These are phyloP conservation scores for Sceliomorpha sp. DNA, from an alignment of 2,888 invertebrate genomes.

Conservation along the genomic window DNA sequence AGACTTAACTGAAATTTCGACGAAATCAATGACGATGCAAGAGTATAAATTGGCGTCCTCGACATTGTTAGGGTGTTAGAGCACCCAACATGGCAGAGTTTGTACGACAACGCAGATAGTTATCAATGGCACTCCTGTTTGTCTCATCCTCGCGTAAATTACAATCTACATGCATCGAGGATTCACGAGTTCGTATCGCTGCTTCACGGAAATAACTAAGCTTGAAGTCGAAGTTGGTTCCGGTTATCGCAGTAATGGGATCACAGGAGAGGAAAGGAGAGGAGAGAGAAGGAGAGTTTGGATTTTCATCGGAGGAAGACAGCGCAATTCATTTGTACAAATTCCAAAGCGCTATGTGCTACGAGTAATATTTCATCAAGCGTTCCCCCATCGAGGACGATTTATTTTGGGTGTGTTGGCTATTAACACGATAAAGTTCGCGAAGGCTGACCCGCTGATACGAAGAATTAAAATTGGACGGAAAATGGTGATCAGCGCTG, in stretches of 20 bases:
- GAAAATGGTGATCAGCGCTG: too few relatives aligned
- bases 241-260: slow-evolving; percentile 54
- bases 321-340: slow-evolving; percentile 23
- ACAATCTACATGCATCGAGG: slow-evolving; percentile 51
- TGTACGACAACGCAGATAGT: slow-evolving; percentile 36
- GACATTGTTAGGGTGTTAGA: slow-evolving; percentile 26
- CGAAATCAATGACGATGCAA: slow-evolving; percentile 24
- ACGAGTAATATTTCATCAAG: slow-evolving; percentile 41
- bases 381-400: slow-evolving; percentile 10
- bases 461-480: slow-evolving; percentile 28
- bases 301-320: slow-evolving; percentile 34
- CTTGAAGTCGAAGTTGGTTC: slow-evolving; percentile 50
- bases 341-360: slow-evolving; percentile 31
- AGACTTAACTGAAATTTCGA: slow-evolving; percentile 20
- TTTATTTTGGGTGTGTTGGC: slow-evolving; percentile 14
- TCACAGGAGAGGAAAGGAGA: slow-evolving; percentile 22
- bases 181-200: slow-evolving; percentile 40
- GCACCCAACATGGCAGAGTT: slow-evolving; percentile 32
- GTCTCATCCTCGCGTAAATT: slow-evolving; percentile 50
- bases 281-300: slow-evolving; percentile 29
- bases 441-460: slow-evolving; percentile 25
- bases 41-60: slow-evolving; percentile 29
- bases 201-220: slow-evolving; percentile 46
- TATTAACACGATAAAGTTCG: slow-evolving; percentile 36
- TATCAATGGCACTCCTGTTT: slow-evolving; percentile 47